These are phyloP conservation scores for Cyphomyrmex costatus DNA, from an alignment of 1,140 invertebrate species.

Conservation along the genomic window DNA sequence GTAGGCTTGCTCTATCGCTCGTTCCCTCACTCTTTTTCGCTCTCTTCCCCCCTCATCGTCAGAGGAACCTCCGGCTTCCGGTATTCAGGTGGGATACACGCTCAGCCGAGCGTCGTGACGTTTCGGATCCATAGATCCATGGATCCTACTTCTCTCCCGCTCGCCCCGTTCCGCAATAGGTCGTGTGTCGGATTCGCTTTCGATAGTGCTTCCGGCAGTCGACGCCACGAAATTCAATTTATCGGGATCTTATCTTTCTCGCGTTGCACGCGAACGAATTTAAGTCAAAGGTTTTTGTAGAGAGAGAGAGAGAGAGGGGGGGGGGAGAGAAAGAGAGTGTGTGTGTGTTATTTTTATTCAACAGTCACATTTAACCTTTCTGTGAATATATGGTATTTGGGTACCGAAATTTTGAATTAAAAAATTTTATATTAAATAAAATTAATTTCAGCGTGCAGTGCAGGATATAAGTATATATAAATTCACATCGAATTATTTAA, in stretches of 20 bases:
- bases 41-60: slow-evolving; percentile 51
- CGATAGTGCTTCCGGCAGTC: slow-evolving; percentile 47
- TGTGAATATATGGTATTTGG: too few species aligned
- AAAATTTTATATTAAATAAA: too few species aligned
- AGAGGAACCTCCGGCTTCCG: slow-evolving; percentile 81
- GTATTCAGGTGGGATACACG: slow-evolving; percentile 85
- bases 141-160: slow-evolving; percentile 75
- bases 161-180: slow-evolving; percentile 4
- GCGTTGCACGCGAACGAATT: background rate
- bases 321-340: background rate
- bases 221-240: slow-evolving; percentile 20
- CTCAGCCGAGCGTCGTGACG: slow-evolving; percentile 83
- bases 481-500: too few species aligned
- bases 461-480: too few species aligned
- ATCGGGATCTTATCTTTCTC: slow-evolving; percentile 11
- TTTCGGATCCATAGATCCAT: slow-evolving; percentile 75
- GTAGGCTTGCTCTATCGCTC: slow-evolving; percentile 82
- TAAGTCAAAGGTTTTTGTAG: background rate
- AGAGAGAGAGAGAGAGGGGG: background rate
- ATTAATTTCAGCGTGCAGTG: too few species aligned
- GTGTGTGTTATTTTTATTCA: background rate
- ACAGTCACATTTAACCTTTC: background rate
- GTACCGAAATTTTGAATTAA: too few species aligned
- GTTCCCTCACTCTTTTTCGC: slow-evolving; percentile 59
- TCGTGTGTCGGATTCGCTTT: slow-evolving; percentile 60